phyloP scores from a whole-genome alignment of 2,113 vertebrate genomes.

The Sceloporus undulatus region DNA sequence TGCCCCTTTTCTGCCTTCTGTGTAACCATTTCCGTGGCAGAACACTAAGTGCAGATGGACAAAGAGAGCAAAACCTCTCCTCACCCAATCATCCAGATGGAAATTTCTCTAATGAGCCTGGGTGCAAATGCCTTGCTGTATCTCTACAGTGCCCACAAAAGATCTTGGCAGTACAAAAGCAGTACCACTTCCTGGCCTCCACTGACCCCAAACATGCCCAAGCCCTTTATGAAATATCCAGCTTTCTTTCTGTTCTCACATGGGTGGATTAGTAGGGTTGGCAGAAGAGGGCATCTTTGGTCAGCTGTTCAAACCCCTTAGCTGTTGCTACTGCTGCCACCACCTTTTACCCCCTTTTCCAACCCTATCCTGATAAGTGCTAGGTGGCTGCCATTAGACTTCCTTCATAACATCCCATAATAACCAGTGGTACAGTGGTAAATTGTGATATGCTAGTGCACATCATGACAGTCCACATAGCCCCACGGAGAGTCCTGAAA shows the following conservation, averaged over 20 bases:
- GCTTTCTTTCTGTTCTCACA: neutral
- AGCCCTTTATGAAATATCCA: neutral
- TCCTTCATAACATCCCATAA: neutral
- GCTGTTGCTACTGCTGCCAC: neutral
- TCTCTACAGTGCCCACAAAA: conserved; percentile 11
- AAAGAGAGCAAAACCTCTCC: neutral
- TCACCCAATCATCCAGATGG: neutral
- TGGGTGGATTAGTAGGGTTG: neutral
- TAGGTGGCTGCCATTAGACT: neutral
- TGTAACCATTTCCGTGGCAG: neutral
- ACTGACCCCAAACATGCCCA: conserved; percentile 5
- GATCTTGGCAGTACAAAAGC: conserved; percentile 20
- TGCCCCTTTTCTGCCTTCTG: neutral
- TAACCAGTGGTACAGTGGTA: neutral
- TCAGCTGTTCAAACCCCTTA: neutral
- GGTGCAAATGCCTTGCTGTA: neutral
- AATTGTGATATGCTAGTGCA: too few species aligned
- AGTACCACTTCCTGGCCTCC: conserved; percentile 26
- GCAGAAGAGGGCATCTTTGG: too few species aligned
- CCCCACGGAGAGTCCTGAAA: too few species aligned
- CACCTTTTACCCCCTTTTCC: neutral
- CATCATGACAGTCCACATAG: too few species aligned
- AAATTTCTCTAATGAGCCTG: neutral
- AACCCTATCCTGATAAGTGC: neutral
- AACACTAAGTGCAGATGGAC: conserved; percentile 3